Evolutionary conservation across 1,140 invertebrate genomes (phyloP).

Genomic region (Trichonephila clavata): DNA sequence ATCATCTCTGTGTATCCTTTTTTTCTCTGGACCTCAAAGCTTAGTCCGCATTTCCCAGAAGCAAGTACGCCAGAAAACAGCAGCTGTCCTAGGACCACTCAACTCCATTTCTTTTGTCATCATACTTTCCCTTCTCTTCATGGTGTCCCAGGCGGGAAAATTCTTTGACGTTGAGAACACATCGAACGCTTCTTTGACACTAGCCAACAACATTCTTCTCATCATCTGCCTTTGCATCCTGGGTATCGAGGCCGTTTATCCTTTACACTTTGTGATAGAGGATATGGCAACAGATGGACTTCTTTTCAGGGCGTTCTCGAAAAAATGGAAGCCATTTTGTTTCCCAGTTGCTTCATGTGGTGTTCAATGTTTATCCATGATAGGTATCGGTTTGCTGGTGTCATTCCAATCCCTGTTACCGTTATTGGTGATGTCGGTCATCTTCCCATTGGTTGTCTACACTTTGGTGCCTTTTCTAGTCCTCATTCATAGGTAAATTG

Average conservation of each 20-base stretch:
- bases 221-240: constrained; percentile 21
- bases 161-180: not conserved
- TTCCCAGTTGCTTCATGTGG: not conserved
- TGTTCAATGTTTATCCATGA: not conserved
- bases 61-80: not conserved
- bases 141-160: not conserved
- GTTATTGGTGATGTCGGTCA: not conserved
- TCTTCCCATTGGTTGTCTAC: constrained; percentile 55
- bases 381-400: not conserved
- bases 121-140: not conserved
- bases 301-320: constrained; percentile 54
- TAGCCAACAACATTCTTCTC: constrained; percentile 25
- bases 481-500: constrained; percentile 54
- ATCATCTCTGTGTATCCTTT: constrained; percentile 34
- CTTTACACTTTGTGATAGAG: constrained; percentile 40
- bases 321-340: constrained; percentile 64
- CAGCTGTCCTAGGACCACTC: constrained; percentile 25
- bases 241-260: constrained; percentile 44
- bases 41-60: constrained; percentile 27
- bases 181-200: not conserved
- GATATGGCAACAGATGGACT: constrained; percentile 62
- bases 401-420: not conserved
- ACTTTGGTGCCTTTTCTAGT: constrained; percentile 52
- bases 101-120: constrained; percentile 36
- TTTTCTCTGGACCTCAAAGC: constrained; percentile 66